phyloP scores from a whole-genome alignment of 2,113 vertebrate genomes.

The Amphiprion ocellaris region DNA sequence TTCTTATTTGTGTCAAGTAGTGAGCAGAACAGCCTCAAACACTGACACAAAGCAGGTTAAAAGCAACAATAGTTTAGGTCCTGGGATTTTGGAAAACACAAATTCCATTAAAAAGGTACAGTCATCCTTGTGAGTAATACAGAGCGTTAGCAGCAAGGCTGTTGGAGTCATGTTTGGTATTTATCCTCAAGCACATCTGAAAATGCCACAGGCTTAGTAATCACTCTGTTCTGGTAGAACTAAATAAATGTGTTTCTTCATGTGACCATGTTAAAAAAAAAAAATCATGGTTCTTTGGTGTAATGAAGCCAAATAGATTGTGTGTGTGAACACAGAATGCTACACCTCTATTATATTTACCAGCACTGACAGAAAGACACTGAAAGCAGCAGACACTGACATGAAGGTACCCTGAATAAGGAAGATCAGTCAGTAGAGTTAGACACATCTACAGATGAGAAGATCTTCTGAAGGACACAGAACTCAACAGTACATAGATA shows the following conservation, averaged over 20 bases:
- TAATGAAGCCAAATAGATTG: slow-evolving; percentile 8
- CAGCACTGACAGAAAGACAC: neutral
- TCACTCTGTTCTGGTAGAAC: slow-evolving; percentile 7
- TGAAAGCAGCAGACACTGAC: neutral
- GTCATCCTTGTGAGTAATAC: neutral
- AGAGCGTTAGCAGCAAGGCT: neutral
- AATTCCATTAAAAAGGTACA: neutral
- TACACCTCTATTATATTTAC: neutral
- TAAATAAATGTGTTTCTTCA: neutral
- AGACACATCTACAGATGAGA: slow-evolving; percentile 1
- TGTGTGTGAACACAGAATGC: neutral
- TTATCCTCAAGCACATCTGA: slow-evolving; percentile 20
- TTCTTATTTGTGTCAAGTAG: neutral
- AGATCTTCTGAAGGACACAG: neutral
- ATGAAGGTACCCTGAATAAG: slow-evolving; percentile 4
- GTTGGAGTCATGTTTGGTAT: neutral
- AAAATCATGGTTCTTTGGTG: slow-evolving; percentile 22
- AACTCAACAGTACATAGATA: neutral
- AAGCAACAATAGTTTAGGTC: neutral
- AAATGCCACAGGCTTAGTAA: slow-evolving; percentile 15
- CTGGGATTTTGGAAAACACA: neutral
- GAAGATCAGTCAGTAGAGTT: neutral
- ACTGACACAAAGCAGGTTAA: neutral
- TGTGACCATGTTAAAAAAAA: slow-evolving; percentile 10
- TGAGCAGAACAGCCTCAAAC: neutral